These are phyloP conservation scores for Crossocerus cetratus DNA, from an alignment of 2,888 invertebrate species.

Conservation along the genomic window DNA sequence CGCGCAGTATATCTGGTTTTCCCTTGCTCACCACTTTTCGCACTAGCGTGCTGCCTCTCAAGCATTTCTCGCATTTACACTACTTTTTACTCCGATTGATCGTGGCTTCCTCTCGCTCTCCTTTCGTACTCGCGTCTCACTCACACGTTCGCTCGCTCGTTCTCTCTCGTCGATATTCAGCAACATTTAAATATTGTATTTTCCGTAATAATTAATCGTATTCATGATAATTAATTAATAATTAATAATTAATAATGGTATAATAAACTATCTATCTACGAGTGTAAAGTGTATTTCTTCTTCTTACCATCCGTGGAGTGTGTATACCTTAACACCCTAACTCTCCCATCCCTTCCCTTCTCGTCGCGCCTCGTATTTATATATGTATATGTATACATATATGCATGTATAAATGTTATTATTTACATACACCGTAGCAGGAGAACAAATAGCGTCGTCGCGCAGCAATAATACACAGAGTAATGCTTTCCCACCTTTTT, in stretches of 20 bases:
- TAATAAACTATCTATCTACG: conserved; percentile 73
- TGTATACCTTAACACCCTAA: conserved; percentile 54
- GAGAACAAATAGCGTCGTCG: conserved; percentile 65
- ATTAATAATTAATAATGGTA: conserved; percentile 65
- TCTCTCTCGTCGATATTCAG: conserved; percentile 57
- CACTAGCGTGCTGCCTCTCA: conserved; percentile 11
- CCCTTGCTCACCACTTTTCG: conserved; percentile 32
- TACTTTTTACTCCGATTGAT: background rate
- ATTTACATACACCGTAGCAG: conserved; percentile 69
- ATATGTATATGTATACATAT: conserved; percentile 66
- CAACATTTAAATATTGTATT: conserved; percentile 76
- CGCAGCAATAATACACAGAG: conserved; percentile 69
- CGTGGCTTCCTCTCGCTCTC: too few relatives aligned
- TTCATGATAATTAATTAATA: conserved; percentile 67
- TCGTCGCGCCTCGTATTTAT: conserved; percentile 61
- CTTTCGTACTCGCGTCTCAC: background rate
- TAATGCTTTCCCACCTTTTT: conserved; percentile 55
- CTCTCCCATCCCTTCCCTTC: conserved; percentile 11
- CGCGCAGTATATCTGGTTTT: conserved; percentile 25
- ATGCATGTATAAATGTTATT: conserved; percentile 65
- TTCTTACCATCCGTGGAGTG: conserved; percentile 62
- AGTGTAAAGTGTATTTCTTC: conserved; percentile 65
- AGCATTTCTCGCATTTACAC: conserved; percentile 30
- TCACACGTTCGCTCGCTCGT: conserved; percentile 47
- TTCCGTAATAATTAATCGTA: conserved; percentile 65